phyloP scores from a whole-genome alignment of 2,888 invertebrate species.

The Spisula solida region DNA sequence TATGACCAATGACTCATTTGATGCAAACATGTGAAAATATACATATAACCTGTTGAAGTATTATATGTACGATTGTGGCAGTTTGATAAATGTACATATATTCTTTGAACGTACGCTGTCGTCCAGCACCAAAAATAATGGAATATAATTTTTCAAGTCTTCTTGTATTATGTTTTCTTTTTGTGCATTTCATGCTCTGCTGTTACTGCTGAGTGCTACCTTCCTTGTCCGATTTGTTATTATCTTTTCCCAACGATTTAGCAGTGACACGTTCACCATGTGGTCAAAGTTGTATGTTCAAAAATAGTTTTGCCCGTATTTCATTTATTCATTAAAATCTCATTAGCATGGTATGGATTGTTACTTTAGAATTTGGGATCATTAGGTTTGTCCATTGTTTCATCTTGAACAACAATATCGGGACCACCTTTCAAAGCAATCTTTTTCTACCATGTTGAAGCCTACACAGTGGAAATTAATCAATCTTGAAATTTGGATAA shows the following conservation, averaged over 20 bases:
- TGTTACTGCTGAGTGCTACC: too few relatives aligned
- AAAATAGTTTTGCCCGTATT: background rate
- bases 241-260: background rate
- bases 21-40: too few relatives aligned
- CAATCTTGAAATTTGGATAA: constrained; percentile 34
- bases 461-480: constrained; percentile 44
- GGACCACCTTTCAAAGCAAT: background rate
- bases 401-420: background rate
- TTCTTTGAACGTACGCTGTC: too few relatives aligned
- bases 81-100: too few relatives aligned
- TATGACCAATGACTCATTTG: too few relatives aligned
- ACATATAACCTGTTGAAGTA: too few relatives aligned
- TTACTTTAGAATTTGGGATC: background rate
- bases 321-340: constrained; percentile 22
- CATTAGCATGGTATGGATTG: background rate
- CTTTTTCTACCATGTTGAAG: constrained; percentile 14
- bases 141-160: too few relatives aligned
- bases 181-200: too few relatives aligned
- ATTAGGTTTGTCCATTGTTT: background rate
- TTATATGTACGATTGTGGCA: too few relatives aligned
- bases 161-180: too few relatives aligned
- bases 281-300: background rate
- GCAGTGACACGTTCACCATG: background rate
- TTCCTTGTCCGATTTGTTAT: background rate
- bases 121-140: too few relatives aligned